Evolutionary conservation across 2,888 invertebrate genomes (phyloP), one percentile per base, ranked within the genome.

Genomic region (Tuta absoluta): DNA sequence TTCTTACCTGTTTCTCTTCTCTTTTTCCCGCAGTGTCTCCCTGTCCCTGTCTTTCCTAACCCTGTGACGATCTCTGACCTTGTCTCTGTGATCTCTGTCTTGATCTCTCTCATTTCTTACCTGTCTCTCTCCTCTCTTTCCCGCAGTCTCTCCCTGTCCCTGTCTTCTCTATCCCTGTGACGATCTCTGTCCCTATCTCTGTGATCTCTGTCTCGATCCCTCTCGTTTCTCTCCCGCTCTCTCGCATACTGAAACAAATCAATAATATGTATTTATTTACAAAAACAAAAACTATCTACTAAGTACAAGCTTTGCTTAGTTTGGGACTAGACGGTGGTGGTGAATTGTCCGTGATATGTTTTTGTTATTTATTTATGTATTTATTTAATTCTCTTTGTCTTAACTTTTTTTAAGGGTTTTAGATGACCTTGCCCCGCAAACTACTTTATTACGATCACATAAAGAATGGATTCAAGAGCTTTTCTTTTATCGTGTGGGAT

Each of bases 121-220:
- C 89, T 86, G 69, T 92, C 91, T 81, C 90, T 87, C 77, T 90
- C 92, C 72, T 91, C 92, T 71, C 91, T 75, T 71, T 89, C 92
- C 63, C 93, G 84, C 77, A 93, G 89, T 75, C 94, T 89, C 82
- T 93, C 94, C 77, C 94, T 91, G 79, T 94, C 93, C 79, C 94
- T 86, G 72, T 92, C 92, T 72, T 92, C 91, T 68, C 93, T 90
- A 72, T 93, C 93, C 53, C 93, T 84, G 67, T 93, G 91, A 65
- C 93, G 82, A 71, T 93, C 90, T 81, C 93, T 86, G 77, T 93
- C 93, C 38, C 93, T 81, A 75, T 93, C 93, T 66, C 93, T 87
- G 76, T 93, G 91, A 73, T 93, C 93, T 77, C 93, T 89, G 79
- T 92, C 92, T 62, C 91, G 89, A 84, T 93, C 93, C 70, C 93